phyloP scores from a whole-genome alignment of 2,113 vertebrate genomes.

The Crypturellus undulatus region DNA sequence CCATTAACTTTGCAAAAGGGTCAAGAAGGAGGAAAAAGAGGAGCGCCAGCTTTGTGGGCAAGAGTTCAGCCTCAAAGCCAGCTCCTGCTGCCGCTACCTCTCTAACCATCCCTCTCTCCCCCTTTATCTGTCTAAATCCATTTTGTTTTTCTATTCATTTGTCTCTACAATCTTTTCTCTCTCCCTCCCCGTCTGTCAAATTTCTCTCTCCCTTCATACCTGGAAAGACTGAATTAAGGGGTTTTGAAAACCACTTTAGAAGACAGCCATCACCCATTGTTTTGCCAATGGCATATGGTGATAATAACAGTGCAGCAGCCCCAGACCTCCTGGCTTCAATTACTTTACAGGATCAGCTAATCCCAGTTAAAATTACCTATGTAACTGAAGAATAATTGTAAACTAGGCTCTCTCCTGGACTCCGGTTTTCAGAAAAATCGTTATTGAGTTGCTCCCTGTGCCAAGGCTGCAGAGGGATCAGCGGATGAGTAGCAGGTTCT shows the following conservation, averaged over 20 bases:
- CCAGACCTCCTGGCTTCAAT: constrained; percentile 71
- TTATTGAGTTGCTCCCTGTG: constrained; percentile 25
- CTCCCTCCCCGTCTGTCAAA: neutral
- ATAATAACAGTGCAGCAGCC: constrained; percentile 52
- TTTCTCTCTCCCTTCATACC: neutral
- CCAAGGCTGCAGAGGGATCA: constrained; percentile 35
- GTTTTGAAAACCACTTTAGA: constrained; percentile 35
- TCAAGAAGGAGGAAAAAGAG: neutral
- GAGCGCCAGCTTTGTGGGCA: too few species aligned
- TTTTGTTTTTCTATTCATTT: neutral
- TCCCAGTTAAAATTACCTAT: constrained; percentile 75
- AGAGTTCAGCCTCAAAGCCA: neutral
- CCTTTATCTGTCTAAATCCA: neutral
- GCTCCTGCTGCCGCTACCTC: neutral
- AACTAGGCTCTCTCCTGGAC: constrained; percentile 44
- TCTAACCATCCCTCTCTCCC: neutral
- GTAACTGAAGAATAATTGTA: constrained; percentile 71
- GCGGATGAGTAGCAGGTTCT: constrained; percentile 47
- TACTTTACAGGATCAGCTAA: constrained; percentile 74
- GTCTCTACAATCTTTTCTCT: neutral
- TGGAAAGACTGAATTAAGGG: constrained; percentile 33
- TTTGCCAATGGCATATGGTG: constrained; percentile 66
- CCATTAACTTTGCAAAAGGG: neutral
- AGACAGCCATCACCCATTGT: constrained; percentile 51
- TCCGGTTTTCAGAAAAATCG: constrained; percentile 31